phyloP scores from a whole-genome alignment of 2,113 vertebrate species.

The Fregetta grallaria region DNA sequence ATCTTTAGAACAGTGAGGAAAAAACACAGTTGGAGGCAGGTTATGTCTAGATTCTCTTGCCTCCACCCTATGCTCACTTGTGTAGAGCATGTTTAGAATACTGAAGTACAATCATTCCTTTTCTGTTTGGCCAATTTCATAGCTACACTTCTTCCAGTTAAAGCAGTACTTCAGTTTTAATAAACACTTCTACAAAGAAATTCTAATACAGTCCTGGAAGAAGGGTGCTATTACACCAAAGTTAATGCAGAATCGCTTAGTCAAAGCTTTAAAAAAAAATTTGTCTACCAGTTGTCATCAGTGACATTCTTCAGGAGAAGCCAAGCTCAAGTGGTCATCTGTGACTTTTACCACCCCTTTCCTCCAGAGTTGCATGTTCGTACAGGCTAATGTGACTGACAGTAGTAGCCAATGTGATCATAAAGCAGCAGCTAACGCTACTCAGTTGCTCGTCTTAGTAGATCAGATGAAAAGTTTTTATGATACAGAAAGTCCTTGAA shows the following conservation, averaged over 20 bases:
- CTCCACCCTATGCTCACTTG: not conserved
- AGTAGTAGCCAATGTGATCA: not conserved
- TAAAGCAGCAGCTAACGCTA: not conserved
- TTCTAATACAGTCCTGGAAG: not conserved
- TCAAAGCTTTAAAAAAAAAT: not conserved
- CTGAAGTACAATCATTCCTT: not conserved
- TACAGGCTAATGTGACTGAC: not conserved
- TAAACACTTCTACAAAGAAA: not conserved
- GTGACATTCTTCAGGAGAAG: not conserved
- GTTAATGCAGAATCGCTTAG: not conserved
- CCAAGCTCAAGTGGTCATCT: not conserved
- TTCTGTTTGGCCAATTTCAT: not conserved
- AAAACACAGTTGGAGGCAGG: not conserved
- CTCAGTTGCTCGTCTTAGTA: not conserved
- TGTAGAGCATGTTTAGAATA: not conserved
- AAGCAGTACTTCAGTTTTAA: not conserved
- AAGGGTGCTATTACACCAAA: not conserved
- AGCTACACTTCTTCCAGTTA: not conserved
- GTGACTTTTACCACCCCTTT: not conserved
- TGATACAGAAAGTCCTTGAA: not conserved
- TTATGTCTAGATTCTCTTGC: not conserved
- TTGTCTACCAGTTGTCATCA: not conserved
- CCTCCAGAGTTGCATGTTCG: not conserved
- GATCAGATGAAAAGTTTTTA: not conserved
- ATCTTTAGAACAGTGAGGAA: not conserved